Base-by-base conservation (phyloP, 2,888 invertebrate genomes). In the Malachius bipustulatus region DNA sequence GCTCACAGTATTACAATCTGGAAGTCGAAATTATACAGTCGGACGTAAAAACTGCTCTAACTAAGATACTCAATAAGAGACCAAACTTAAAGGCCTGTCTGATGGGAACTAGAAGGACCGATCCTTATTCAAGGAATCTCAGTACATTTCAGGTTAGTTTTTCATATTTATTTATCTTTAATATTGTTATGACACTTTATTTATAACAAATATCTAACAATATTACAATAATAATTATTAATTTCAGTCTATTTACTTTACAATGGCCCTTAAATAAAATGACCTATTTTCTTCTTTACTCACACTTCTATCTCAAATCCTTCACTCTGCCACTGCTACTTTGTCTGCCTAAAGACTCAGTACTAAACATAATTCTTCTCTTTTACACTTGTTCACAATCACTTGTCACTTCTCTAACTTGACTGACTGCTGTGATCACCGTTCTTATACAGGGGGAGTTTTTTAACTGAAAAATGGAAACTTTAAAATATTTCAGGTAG, bases 51-150 rank as follows among this genome's bases (percentile, higher is more conserved):
- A 61, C 66, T 11, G 81, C 82, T 0, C 63, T 98, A 26, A 59
- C 62, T 9, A 63, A 66, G 26, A 61, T 93, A 38, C 63, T 82
- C 29, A 55, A 65, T 0, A 62, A 68, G 8, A 70, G 70, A 50
- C 60, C 60, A 0, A 59, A 71, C 31, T 65, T 94, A 15, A 81
- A 83, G 56, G 90, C 85, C 0, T 81, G 87, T 36, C 66, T 97
- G 3, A 89, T 98, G 85, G 98, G 98, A 4, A 87, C 84, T 3
- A 69, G 97, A 41, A 68, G 75, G 34, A 83, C 83, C 0, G 97
- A 98, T 66, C 94, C 93, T 0, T 77, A 75, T 53, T 78, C 84
- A 32, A 65, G 73, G 44, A 61, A 75, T 45, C 60, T 89, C 34
- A 56, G 71, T 24, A 62, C 67, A 41, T 80, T 87, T 65, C 75